phyloP scores from a whole-genome alignment of 2,888 invertebrate species.

The Byasa hedistus region DNA sequence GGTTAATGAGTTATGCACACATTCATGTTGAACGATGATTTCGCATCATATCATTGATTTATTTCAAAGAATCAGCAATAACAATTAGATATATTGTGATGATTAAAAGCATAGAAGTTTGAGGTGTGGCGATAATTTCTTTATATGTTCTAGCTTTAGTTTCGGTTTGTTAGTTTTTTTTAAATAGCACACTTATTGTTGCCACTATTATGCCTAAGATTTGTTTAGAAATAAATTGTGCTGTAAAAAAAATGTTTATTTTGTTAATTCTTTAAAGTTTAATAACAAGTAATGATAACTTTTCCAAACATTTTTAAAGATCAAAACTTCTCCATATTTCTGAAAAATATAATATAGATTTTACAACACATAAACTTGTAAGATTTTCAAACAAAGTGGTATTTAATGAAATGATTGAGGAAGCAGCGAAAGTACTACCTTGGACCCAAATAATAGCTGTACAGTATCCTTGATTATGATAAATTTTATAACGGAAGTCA shows the following conservation, averaged over 20 bases:
- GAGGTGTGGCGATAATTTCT: no score
- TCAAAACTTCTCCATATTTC: no score
- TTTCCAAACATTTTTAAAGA: no score
- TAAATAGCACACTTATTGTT: no score
- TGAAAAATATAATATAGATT: no score
- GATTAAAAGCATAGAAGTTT: no score
- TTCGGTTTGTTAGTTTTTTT: no score
- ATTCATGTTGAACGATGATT: conserved; percentile 1
- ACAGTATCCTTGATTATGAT: conserved; percentile 7
- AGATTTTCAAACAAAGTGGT: background rate
- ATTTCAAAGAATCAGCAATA: background rate
- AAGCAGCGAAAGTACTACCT: conserved; percentile 2
- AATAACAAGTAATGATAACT: background rate
- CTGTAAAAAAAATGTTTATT: no score
- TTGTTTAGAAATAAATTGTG: no score
- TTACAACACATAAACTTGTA: background rate
- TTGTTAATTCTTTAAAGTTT: background rate
- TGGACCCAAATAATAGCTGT: background rate
- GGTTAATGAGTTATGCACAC: background rate
- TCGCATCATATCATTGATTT: background rate
- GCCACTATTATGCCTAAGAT: no score
- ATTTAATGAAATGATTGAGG: conserved; percentile 14
- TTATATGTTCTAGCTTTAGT: no score
- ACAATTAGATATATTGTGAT: no score
- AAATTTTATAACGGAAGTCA: background rate